Base-by-base conservation (phyloP, 2,888 invertebrate genomes). In the Halictus ligatus region DNA sequence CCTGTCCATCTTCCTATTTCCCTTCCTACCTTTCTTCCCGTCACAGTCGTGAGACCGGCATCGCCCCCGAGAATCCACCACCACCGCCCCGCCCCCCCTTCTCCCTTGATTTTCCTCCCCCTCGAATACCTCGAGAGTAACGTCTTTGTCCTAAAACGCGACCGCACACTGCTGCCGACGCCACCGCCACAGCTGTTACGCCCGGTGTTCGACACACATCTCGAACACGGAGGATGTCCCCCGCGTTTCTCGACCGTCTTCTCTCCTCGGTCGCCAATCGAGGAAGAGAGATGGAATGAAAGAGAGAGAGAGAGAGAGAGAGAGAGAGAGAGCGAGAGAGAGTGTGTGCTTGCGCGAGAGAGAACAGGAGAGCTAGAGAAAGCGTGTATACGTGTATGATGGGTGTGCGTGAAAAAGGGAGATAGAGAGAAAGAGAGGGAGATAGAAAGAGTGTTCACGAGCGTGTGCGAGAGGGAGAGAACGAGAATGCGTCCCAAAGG, bases 141-240 rank as follows among this genome's bases (percentile, higher is more conserved):
- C 79, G 74, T 87, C 69, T 83, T 73, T 90, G 74, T 92, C 86
- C 84, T 60, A 83, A 64, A 64, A 88, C 76, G 87, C 81, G 80
- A 91, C 83, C 87, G 86, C 85, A 89, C 88, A 88, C 71, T 78
- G 90, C 90, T 90, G 89, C 88, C 86, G 81, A 87, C 87, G 80
- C 85, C 85, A 86, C 83, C 89, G 81, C 80, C 85, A 91, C 90
- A 87, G 83, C 85, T 87, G 85, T 86, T 87, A 88, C 78, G 78
- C 86, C 85, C 84, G 75, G 83, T 90, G 83, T 90, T 88, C 84
- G 80, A 87, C 78, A 81, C 29, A 87, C 78, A 81, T 29, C 75
- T 88, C 78, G 82, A 78, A 84, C 77, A 71, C 29, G 64, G 78
- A 73, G 54, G 54, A 75, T 78, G n/a, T n/a, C n/a, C 60, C 75